Evolutionary conservation across 2,113 vertebrate genomes (phyloP), one percentile per base, ranked within the genome.

Genomic region (Labeo catla): DNA sequence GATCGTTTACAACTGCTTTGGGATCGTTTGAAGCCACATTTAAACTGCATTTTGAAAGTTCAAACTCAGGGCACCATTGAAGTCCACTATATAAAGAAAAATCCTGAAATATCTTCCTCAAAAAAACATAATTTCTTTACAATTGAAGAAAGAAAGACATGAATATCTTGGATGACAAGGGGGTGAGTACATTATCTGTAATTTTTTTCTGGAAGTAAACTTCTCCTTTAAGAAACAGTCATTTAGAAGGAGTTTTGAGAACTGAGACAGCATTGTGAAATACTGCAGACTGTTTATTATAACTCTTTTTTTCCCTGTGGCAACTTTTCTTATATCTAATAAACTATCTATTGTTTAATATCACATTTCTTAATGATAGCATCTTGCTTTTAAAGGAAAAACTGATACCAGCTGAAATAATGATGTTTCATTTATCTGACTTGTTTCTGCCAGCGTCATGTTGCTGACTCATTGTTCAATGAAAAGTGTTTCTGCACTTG

Each of bases 401-500:
- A 23, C 2, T 13, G 45, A 49, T 49, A 76, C n/a, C 72, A 15
- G n/a, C 45, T 76, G 72, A 49, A 45, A 74, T 43, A 36, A 66
- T 21, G 23, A 68, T 21, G 81, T 83, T 68, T 82, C 65, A 70
- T 70, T 54, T 54, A 70, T 83, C 15, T 6, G 47, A 83, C 81
- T 83, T 54, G 47, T 52, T 54, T 83, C 81, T 66, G 61, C 6
- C 47, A 28, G 45, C 63, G 36, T 19, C 65, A 45, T 83, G 65
- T 54, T 68, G 61, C 43, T 21, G 61, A 66, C 63, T 86, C 76
- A 72, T 72, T 80, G 50, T 79, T 86, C 39, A 81, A 50, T 81
- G 77, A 80, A 79, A 86, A 80, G 68, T 87, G 19, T 52, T 80
- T 12, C 59, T 84, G 59, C 39, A 45, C 83, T 80, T 63, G 36